Evolutionary conservation across 2,113 vertebrate species (phyloP), one percentile per base, ranked within the genome.

Genomic region (Actenoides lindsayi): DNA sequence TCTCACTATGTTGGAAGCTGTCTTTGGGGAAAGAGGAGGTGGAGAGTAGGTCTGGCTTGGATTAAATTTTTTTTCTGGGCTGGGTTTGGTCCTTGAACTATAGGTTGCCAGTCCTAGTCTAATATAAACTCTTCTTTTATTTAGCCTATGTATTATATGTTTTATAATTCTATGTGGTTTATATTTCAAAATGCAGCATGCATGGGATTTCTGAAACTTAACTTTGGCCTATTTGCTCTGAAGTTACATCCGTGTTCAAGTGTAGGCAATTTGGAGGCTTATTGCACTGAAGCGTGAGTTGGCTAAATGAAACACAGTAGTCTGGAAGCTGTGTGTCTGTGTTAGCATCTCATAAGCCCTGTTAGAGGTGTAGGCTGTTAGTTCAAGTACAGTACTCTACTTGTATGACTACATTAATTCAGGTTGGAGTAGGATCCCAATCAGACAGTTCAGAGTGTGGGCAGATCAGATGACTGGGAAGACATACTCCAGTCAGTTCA

Each of bases 211-310:
- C 89, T 68, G 11, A 63, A 60, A 21, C 27, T 57, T 31, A 17
- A 8, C 44, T 13, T 27, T 60, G 24, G 28, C 7, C 3, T 7
- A 68, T 89, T 75, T 84, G 35, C 69, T 71, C 48, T 60, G 6
- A 18, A 57, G 44, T 73, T 59, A 56, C 0, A 1, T 64, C n/a
- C 14, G 0, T 42, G 27, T 76, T 92, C 44, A 73, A 23, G 27
- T 24, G 35, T 16, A 44, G 33, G 30, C 48, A 64, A 13, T 83
- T 71, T 65, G n/a, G 37, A 53, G 39, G 33, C 35, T 33, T 54
- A 0, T 57, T 75, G 2, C 16, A 37, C 18, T 59, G 46, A 46
- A 19, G 30, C 0, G 1, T 46, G 16, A 1, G 0, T 4, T 70
- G 25, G 12, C 25, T 76, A 20, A 64, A 27, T 60, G 30, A 85